Conservation (phyloP, 2,113 vertebrate species). For the Panthera uncia region DNA sequence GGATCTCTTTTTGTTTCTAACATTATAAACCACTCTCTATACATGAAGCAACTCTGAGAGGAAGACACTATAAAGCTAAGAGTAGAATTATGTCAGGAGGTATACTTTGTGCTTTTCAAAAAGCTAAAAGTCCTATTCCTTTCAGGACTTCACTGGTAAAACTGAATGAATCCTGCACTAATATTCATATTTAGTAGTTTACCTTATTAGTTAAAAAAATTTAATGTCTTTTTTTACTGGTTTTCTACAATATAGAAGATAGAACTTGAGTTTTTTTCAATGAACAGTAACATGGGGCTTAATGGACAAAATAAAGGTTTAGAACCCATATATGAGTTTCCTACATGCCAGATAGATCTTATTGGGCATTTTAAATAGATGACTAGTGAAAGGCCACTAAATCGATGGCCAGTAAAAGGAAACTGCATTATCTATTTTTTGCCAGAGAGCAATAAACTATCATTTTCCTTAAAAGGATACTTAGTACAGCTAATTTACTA, state of each 20-base stretch:
- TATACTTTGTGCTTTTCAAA: background rate
- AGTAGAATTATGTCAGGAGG: background rate
- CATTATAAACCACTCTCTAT: background rate
- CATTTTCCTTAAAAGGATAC: conserved; percentile 56
- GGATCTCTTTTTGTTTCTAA: background rate
- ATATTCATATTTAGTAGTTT: background rate
- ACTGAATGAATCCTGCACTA: background rate
- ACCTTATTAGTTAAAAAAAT: background rate
- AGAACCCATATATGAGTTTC: background rate
- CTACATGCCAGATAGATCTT: background rate
- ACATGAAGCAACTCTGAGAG: background rate
- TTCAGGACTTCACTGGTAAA: background rate
- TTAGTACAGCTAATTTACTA: conserved; percentile 13
- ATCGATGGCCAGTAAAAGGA: conserved; percentile 36
- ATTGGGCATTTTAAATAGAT: conserved; percentile 34
- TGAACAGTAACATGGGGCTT: background rate
- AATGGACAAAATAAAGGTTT: conserved; percentile 7
- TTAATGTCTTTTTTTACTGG: background rate
- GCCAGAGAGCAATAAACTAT: background rate
- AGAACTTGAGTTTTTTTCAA: background rate
- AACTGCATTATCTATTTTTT: conserved; percentile 51
- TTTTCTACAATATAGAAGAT: conserved; percentile 13
- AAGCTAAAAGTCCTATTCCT: background rate
- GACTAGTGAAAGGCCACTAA: background rate
- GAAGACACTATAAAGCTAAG: background rate